These are phyloP conservation scores for Brachyhypopomus occidentalis DNA, from an alignment of 2,113 vertebrate species.

Conservation along the genomic window DNA sequence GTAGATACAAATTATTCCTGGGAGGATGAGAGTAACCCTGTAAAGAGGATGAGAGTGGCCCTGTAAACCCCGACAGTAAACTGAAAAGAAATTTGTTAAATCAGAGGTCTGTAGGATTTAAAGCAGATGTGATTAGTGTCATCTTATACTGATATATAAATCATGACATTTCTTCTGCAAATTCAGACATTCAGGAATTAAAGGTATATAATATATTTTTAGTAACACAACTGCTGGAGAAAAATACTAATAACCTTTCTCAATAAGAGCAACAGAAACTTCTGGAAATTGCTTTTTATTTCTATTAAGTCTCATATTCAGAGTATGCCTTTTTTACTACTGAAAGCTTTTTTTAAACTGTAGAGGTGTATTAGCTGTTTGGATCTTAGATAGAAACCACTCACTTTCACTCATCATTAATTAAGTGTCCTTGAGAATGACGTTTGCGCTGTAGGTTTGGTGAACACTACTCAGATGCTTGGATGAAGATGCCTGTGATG, in stretches of 20 bases:
- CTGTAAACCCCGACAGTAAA: background rate
- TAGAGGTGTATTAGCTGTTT: conserved; percentile 37
- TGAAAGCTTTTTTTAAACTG: conserved; percentile 12
- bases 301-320: background rate
- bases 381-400: conserved; percentile 35
- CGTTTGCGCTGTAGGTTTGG: conserved; percentile 64
- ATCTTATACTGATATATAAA: background rate
- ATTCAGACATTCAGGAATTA: background rate
- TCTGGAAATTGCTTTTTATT: background rate
- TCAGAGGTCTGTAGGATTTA: background rate
- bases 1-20: background rate
- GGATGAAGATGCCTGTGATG: background rate
- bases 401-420: conserved; percentile 56
- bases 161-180: background rate
- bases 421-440: conserved; percentile 70
- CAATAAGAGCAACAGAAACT: background rate
- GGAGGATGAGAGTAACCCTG: background rate
- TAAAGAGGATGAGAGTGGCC: no score
- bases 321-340: background rate
- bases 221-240: background rate
- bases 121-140: conserved; percentile 5
- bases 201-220: background rate
- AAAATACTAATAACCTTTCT: background rate
- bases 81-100: background rate
- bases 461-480: conserved; percentile 32